phyloP scores from a whole-genome alignment of 1,140 invertebrate genomes.

The Magallana gigas region DNA sequence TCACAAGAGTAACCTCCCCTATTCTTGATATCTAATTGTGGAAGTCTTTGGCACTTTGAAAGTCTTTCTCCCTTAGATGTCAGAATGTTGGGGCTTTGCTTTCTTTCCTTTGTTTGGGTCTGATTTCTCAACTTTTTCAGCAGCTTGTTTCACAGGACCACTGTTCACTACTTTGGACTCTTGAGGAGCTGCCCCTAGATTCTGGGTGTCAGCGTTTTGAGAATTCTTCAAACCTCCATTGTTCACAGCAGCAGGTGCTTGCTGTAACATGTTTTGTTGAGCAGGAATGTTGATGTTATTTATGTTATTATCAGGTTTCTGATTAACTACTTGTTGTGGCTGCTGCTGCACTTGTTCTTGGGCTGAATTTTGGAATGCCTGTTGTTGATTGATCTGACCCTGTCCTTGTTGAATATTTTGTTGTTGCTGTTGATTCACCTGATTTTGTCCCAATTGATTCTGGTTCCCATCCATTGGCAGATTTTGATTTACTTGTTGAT shows the following conservation, averaged over 20 bases:
- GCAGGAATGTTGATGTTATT: not conserved
- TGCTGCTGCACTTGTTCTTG: not conserved
- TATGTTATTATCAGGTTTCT: not conserved
- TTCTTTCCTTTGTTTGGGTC: not conserved
- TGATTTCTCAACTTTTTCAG: not conserved
- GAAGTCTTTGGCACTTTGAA: too few species aligned
- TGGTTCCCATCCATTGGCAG: not conserved
- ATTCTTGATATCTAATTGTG: too few species aligned
- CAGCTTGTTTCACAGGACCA: not conserved
- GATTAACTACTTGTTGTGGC: constrained; percentile 17
- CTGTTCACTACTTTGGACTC: not conserved
- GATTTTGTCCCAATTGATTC: not conserved
- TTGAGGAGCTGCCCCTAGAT: not conserved
- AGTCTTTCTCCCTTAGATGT: not conserved
- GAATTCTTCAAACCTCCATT: not conserved
- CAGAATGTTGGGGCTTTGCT: not conserved
- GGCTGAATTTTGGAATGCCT: not conserved
- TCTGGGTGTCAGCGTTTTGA: not conserved
- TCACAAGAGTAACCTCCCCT: too few species aligned
- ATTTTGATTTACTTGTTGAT: constrained; percentile 7
- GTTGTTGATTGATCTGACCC: not conserved
- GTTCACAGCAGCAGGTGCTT: constrained; percentile 34
- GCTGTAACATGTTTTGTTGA: constrained; percentile 7
- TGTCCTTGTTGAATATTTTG: not conserved
- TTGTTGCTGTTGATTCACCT: not conserved